Percentiles rank a stretch among this genome's conserved stretches.
Conservation (phyloP, 2,888 invertebrate species). For the Aethes cnicana region DNA sequence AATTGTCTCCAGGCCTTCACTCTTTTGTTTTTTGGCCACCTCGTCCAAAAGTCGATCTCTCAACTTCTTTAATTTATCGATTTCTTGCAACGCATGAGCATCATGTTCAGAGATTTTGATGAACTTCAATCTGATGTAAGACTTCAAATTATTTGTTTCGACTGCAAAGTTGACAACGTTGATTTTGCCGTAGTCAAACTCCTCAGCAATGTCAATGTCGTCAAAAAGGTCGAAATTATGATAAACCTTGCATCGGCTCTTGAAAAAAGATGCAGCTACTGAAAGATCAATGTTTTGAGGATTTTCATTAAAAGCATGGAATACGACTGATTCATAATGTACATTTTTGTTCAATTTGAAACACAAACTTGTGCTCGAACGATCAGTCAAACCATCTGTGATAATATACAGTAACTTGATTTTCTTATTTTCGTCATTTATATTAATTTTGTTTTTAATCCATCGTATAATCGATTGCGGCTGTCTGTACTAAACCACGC, state of each 20-base stretch:
- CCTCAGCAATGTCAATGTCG: slow-evolving; percentile 42
- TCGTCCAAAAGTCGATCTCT: slow-evolving; percentile 38
- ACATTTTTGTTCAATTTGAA: slow-evolving; percentile 39
- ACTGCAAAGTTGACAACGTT: slow-evolving; percentile 40
- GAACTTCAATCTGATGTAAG: slow-evolving; percentile 49
- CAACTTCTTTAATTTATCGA: slow-evolving; percentile 43
- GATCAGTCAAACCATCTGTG: slow-evolving; percentile 42
- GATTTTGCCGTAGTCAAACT: slow-evolving; percentile 46
- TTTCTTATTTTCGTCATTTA: slow-evolving; percentile 31
- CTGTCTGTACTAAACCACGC: slow-evolving; percentile 30
- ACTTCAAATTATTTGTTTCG: slow-evolving; percentile 43
- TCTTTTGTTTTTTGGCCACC: slow-evolving; percentile 26
- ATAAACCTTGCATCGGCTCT: slow-evolving; percentile 41
- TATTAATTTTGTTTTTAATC: slow-evolving; percentile 31
- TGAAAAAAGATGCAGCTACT: slow-evolving; percentile 42
- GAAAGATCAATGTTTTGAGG: slow-evolving; percentile 37
- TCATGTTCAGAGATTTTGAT: slow-evolving; percentile 36
- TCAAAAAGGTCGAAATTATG: slow-evolving; percentile 41
- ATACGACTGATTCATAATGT: slow-evolving; percentile 44
- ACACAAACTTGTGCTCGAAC: slow-evolving; percentile 25
- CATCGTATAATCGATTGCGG: slow-evolving; percentile 36
- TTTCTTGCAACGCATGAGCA: slow-evolving; percentile 41
- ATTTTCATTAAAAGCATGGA: slow-evolving; percentile 39
- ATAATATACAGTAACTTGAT: slow-evolving; percentile 45
- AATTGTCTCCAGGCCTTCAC: slow-evolving; percentile 36